Percentiles rank a stretch among this genome's conserved stretches.
phyloP scores from a whole-genome alignment of 2,888 invertebrate species.

The Andricus curvator region DNA sequence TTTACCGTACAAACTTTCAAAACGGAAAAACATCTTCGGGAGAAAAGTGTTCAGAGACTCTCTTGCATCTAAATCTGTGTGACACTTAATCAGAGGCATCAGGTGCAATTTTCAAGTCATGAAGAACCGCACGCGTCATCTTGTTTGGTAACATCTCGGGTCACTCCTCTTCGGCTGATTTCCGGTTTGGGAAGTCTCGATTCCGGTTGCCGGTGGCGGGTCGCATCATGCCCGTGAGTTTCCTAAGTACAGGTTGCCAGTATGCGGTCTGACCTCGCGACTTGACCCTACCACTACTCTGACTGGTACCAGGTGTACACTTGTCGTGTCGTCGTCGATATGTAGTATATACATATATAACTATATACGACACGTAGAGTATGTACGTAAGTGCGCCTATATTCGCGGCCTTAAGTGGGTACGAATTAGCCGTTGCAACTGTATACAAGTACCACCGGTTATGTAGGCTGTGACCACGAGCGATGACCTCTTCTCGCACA shows the following conservation, averaged over 20 bases:
- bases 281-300: constrained; percentile 32
- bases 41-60: background rate
- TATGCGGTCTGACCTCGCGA: constrained; percentile 33
- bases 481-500: constrained; percentile 41
- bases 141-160: constrained; percentile 37
- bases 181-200: constrained; percentile 51
- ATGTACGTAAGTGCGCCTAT: constrained; percentile 23
- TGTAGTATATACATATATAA: background rate
- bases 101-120: constrained; percentile 45
- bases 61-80: background rate
- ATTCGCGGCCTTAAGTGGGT: constrained; percentile 8
- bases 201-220: constrained; percentile 48
- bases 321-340: constrained; percentile 32
- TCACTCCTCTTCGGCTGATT: constrained; percentile 46
- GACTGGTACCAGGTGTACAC: constrained; percentile 40
- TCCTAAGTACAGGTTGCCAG: constrained; percentile 40
- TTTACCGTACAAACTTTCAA: too few species aligned
- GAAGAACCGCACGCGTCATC: constrained; percentile 29
- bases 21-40: background rate
- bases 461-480: constrained; percentile 39
- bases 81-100: constrained; percentile 52
- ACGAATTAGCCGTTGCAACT: constrained; percentile 40
- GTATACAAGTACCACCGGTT: constrained; percentile 39
- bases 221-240: constrained; percentile 30
- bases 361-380: constrained; percentile 29